Conservation (phyloP, 2,888 invertebrate species). For the Luperina testacea region DNA sequence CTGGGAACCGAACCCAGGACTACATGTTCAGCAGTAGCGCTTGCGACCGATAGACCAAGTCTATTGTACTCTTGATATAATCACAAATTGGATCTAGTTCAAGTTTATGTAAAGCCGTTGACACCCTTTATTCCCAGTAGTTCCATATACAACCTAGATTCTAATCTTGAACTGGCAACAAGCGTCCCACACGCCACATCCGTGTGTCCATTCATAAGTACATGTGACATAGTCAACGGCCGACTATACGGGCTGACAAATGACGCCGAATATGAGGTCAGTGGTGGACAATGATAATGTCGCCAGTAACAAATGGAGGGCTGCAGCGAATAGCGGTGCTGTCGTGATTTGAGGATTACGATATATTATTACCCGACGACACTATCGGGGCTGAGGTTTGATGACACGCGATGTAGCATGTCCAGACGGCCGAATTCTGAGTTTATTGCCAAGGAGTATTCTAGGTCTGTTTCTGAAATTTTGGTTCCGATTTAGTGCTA, state of each 20-base stretch:
- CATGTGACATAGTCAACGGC: slow-evolving; percentile 74
- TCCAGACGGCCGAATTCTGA: slow-evolving; percentile 43
- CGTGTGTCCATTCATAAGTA: slow-evolving; percentile 64
- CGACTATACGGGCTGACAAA: slow-evolving; percentile 80
- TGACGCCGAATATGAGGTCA: slow-evolving; percentile 86
- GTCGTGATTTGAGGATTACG: slow-evolving; percentile 81
- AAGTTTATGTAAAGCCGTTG: slow-evolving; percentile 17
- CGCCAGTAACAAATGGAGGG: slow-evolving; percentile 84
- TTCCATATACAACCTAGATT: neutral
- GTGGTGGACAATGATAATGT: slow-evolving; percentile 87
- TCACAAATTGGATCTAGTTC: slow-evolving; percentile 3
- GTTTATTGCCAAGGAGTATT: slow-evolving; percentile 55
- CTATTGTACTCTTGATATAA: neutral
- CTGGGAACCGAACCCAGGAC: neutral
- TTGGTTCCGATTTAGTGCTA: slow-evolving; percentile 8
- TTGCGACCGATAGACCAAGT: neutral
- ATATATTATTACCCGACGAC: slow-evolving; percentile 79
- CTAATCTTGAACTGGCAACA: slow-evolving; percentile 14
- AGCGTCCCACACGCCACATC: slow-evolving; percentile 27
- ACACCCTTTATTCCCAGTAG: neutral
- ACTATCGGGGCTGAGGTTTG: slow-evolving; percentile 70
- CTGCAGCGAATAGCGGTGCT: slow-evolving; percentile 79
- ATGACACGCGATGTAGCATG: slow-evolving; percentile 69
- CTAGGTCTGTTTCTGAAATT: slow-evolving; percentile 13
- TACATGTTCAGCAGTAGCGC: neutral